phyloP scores from a whole-genome alignment of 64 coral and sea anemone genomes.

The Stylophora pistillata region DNA sequence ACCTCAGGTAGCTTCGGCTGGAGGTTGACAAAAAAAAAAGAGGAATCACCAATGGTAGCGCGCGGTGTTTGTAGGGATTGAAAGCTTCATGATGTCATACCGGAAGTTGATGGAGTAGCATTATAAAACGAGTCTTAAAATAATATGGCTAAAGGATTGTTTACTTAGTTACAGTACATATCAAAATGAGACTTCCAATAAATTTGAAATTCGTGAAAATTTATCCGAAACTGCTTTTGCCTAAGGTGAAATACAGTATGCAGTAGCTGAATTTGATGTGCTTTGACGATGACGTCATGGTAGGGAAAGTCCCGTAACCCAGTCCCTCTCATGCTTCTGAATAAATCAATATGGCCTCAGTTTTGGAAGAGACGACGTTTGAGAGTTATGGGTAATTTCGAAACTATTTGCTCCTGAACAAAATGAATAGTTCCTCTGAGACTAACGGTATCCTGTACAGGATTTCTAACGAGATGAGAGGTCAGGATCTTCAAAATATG shows the following conservation, averaged over 20 bases:
- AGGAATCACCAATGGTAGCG: neutral
- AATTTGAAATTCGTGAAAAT: too few relatives aligned
- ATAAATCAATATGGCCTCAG: neutral
- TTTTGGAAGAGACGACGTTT: neutral
- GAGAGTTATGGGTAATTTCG: neutral
- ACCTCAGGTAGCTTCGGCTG: conserved; percentile 97
- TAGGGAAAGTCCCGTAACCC: neutral
- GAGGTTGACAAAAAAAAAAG: conserved; percentile 89
- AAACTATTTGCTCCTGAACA: neutral
- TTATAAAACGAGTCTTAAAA: neutral
- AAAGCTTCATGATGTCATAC: neutral
- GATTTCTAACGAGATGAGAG: conserved; percentile 49
- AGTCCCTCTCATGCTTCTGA: neutral
- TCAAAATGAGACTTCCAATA: too few relatives aligned
- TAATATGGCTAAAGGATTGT: neutral
- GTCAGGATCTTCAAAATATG: conserved; percentile 66
- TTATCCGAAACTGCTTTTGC: too few relatives aligned
- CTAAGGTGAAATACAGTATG: too few relatives aligned
- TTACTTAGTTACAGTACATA: neutral
- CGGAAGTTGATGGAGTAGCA: neutral
- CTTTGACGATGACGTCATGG: conserved; percentile 14
- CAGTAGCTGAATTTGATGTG: neutral
- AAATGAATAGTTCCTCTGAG: neutral
- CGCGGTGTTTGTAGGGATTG: conserved; percentile 62
- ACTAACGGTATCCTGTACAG: conserved; percentile 6